Conservation (phyloP, 1,140 invertebrate species). For the Procambarus virginalis region DNA sequence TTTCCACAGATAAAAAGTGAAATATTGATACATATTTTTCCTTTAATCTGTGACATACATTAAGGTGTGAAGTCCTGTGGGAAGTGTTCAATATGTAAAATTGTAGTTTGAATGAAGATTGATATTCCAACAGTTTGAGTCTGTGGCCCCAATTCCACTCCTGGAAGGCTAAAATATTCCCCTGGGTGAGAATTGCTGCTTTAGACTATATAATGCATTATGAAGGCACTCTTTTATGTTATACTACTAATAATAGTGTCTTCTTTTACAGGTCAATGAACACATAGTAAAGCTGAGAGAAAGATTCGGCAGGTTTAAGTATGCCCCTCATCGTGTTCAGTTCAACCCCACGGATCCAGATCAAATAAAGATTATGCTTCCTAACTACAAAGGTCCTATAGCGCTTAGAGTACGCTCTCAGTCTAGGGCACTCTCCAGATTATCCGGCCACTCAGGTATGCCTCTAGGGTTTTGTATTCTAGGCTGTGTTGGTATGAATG, state of each 20-base stretch:
- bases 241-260: slow-evolving; percentile 1
- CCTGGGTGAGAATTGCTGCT: too few relatives aligned
- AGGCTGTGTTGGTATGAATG: too few relatives aligned
- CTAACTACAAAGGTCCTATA: slow-evolving; percentile 76
- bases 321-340: slow-evolving; percentile 82
- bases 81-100: too few relatives aligned
- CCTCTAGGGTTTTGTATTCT: neutral
- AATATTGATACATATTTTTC: too few relatives aligned
- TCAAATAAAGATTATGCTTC: slow-evolving; percentile 78
- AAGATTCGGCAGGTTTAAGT: slow-evolving; percentile 85
- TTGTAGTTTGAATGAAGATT: too few relatives aligned
- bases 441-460: slow-evolving; percentile 61
- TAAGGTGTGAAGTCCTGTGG: too few relatives aligned
- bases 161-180: too few relatives aligned
- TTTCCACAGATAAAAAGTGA: too few relatives aligned
- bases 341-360: slow-evolving; percentile 78
- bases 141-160: too few relatives aligned
- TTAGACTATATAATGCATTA: too few relatives aligned
- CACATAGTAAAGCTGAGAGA: slow-evolving; percentile 84
- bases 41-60: too few relatives aligned
- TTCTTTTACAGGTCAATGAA: slow-evolving; percentile 77
- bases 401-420: slow-evolving; percentile 56
- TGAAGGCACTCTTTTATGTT: neutral
- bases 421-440: slow-evolving; percentile 56
- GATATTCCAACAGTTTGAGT: too few relatives aligned